A percentile compares a stretch with the other conserved stretches of the same genome.
phyloP scores from a whole-genome alignment of 2,797 vertebrate species.

The Artibeus jamaicensis region DNA sequence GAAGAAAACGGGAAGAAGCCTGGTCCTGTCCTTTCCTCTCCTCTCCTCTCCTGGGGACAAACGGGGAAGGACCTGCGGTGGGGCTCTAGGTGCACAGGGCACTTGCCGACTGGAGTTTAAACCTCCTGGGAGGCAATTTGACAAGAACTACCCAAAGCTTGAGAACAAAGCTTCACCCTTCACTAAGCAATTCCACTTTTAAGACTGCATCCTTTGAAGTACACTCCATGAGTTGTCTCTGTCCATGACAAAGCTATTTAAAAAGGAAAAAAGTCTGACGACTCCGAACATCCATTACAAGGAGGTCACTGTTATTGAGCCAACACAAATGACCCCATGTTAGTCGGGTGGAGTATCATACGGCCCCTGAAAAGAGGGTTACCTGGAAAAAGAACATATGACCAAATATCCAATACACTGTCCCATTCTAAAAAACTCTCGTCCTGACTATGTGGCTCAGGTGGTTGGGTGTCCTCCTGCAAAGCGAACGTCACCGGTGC shows the following conservation, averaged over 20 bases:
- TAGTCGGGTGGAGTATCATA: neutral
- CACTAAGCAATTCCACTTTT: neutral
- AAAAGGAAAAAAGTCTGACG: neutral
- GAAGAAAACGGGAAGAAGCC: neutral
- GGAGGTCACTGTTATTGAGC: neutral
- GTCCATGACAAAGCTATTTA: neutral
- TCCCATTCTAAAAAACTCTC: neutral
- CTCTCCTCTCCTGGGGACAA: neutral
- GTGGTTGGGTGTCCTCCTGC: neutral
- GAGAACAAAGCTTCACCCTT: neutral
- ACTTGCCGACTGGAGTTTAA: neutral
- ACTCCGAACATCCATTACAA: neutral
- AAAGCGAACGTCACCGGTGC: neutral
- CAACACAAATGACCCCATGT: neutral
- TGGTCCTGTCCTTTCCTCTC: too few species aligned
- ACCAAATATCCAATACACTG: neutral
- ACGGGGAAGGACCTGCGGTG: neutral
- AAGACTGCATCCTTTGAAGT: neutral
- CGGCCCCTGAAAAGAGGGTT: neutral
- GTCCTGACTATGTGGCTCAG: neutral
- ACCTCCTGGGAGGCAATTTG: neutral
- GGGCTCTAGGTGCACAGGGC: neutral
- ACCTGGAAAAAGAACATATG: neutral
- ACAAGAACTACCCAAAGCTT: neutral
- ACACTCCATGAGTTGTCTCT: neutral